phyloP scores from a whole-genome alignment of 2,888 invertebrate species.

The Operophtera brumata region DNA sequence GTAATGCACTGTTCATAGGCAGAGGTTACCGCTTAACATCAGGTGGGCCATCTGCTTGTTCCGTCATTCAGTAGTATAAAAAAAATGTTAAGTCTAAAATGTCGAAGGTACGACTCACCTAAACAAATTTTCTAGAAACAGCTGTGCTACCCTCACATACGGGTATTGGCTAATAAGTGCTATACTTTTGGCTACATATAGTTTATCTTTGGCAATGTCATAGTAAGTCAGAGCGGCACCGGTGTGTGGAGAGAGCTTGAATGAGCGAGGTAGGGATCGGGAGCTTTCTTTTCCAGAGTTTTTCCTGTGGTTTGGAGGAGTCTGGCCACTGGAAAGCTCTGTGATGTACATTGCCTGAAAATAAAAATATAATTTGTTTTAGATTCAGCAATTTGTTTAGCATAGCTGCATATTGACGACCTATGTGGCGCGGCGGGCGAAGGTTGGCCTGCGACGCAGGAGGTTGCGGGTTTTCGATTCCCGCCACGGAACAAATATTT shows the following conservation, averaged over 20 bases:
- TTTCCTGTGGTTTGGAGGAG: conserved; percentile 82
- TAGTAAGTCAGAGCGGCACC: conserved; percentile 92
- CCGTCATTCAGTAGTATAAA: no score
- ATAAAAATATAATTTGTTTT: not conserved
- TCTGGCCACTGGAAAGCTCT: conserved; percentile 91
- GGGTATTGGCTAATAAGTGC: conserved; percentile 95
- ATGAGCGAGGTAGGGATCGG: conserved; percentile 93
- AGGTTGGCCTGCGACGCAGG: no score
- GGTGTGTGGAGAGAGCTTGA: conserved; percentile 90
- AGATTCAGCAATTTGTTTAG: no score
- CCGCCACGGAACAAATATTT: no score
- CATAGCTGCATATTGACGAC: no score
- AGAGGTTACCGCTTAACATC: no score
- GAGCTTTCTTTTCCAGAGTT: conserved; percentile 85
- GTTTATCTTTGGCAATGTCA: conserved; percentile 95
- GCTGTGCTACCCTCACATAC: conserved; percentile 91
- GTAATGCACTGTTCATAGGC: no score
- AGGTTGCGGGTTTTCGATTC: no score
- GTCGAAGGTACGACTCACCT: conserved; percentile 82
- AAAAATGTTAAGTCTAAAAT: no score
- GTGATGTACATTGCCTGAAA: conserved; percentile 93
- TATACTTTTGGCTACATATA: conserved; percentile 97
- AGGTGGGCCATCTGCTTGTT: no score
- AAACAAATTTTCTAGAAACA: conserved; percentile 93
- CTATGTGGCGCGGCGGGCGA: no score